Conservation (phyloP, 2,888 invertebrate species). For the Pediacus dermestoides region DNA sequence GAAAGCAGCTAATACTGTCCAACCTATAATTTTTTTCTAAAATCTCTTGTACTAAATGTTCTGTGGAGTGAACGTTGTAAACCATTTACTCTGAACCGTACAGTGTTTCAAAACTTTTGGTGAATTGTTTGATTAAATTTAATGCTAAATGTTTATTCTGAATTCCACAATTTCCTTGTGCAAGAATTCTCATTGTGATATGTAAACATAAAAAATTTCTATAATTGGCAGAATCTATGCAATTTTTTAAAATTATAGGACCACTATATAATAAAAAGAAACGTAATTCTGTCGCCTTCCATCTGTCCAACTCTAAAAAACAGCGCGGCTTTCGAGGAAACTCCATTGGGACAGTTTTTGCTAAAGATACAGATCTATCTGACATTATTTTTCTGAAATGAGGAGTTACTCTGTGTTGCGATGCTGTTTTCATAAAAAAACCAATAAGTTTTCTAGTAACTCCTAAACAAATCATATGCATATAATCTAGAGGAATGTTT, state of each 20-base stretch:
- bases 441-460: not conserved
- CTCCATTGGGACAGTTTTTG: not conserved
- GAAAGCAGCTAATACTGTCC: slow-evolving; percentile 1
- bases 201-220: slow-evolving; percentile 1
- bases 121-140: not conserved
- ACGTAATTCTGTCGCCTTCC: slow-evolving; percentile 1
- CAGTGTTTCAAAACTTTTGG: not conserved
- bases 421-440: not conserved
- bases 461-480: slow-evolving; percentile 2
- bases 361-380: not conserved
- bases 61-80: not conserved
- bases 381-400: slow-evolving; percentile 1
- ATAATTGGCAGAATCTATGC: not conserved
- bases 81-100: not conserved
- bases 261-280: slow-evolving; percentile 5
- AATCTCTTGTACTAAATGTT: not conserved
- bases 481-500: slow-evolving; percentile 1
- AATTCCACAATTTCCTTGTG: not conserved
- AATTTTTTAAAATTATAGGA: slow-evolving; percentile 3
- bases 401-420: not conserved
- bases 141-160: not conserved
- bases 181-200: slow-evolving; percentile 2
- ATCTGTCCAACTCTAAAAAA: not conserved
- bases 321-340: not conserved
- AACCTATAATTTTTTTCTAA: not conserved